Evolutionary conservation across 2,113 vertebrate species (phyloP), one percentile per base, ranked within the genome.

Genomic region (Megaceryle torquata): DNA sequence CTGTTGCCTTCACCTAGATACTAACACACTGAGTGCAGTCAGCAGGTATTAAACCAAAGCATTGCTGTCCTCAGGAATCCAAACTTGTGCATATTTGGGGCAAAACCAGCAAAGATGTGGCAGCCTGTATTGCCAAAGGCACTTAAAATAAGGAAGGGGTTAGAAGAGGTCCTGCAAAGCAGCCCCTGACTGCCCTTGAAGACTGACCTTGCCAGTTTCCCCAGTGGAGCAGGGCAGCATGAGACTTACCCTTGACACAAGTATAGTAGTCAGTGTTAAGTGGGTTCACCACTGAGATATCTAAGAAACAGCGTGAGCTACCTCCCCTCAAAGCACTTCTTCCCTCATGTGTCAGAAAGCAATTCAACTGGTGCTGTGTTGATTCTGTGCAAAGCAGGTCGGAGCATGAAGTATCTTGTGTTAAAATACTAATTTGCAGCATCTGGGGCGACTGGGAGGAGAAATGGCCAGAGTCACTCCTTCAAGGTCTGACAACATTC

Each of bases 221-320:
- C 0, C 21, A 72, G 24, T 15, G 41, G 24, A 71, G 50, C 1
- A 0, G 19, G 21, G 18, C 50, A 83, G 37, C 1, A 2, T 48
- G 57, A 71, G 50, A 19, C 54, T 71, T 68, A 9, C 53, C 17
- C 26, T 85, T 79, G 65, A 15, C 13, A 1, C 51, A 41, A 76
- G 37, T 24, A 17, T 7, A 60, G 33, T 10, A 37, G 37, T 65
- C 31, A 21, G 6, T 12, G 24, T 72, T 70, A 74, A 81, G 37
- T 54, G 39, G 14, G 33, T 57, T 86, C 50, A 33, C 31, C 6
- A 9, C 20, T 4, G 9, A 88, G 44, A 10, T 69, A 39, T 1
- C 20, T n/a, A 37, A 76, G 39, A 41, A 56, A 39, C 37, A 70
- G 24, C 2, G 1, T 82, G 56, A 89, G 9, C 20, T 82, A 28